Base-by-base conservation (phyloP, 1,140 invertebrate genomes). In the Sesamia nonagrioides region DNA sequence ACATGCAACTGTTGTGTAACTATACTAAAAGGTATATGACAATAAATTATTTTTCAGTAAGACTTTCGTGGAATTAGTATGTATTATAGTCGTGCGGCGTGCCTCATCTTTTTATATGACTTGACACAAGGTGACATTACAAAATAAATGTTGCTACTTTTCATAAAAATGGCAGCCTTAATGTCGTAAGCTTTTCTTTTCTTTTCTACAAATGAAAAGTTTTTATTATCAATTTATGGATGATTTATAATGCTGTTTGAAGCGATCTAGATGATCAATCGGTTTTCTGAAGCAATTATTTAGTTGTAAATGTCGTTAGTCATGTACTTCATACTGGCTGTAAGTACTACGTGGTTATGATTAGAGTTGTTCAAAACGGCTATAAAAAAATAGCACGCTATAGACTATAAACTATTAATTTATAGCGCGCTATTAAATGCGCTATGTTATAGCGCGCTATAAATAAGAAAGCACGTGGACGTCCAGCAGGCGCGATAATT, bases 141-240 rank as follows among this genome's bases (percentile, higher is more conserved):
- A 79, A 42, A 77, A 45, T 73, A 85, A 92, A 92, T 92, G 91
- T 92, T 93, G 91, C 89, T 92, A 91, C 91, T 91, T 90, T 93
- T 89, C 84, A 50, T 81, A 86, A 89, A 93, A 94, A 95, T 95
- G 93, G 93, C 93, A 93, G 91, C 93, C 90, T 93, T 86, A 87
- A 95, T 94, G 91, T 94, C 93, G 92, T 94, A 94, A 94, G 92
- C 93, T 94, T 93, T 93, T 94, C 91, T 89, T 93, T 91, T 92
- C 85, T 85, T 89, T 88, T 91, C 89, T 89, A 85, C 81, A 84
- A 71, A 88, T 87, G 91, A 92, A 93, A 91, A 93, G 91, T 92
- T 92, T 91, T 88, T 89, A 92, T 82, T 88, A 84, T 79, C 56
- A 77, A 84, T 91, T 86, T 88, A 88, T 80, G 84, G 85, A 86